Evolutionary conservation across 2,888 invertebrate genomes (phyloP).

Genomic region (Aradus depressus): DNA sequence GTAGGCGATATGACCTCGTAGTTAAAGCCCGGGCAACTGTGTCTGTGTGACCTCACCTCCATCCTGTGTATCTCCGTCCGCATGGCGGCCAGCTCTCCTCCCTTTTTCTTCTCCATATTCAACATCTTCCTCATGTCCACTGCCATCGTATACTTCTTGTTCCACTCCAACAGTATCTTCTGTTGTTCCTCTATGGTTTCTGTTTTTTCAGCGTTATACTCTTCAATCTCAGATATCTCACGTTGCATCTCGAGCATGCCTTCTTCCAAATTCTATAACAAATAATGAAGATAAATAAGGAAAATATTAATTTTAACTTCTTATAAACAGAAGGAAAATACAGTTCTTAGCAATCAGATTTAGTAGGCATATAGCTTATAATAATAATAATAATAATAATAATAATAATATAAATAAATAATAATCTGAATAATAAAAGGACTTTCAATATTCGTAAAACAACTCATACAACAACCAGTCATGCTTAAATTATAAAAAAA

Average conservation of each 20-base stretch:
- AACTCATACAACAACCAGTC: too few relatives aligned
- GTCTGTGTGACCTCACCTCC: slow-evolving; percentile 61
- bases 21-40: too few relatives aligned
- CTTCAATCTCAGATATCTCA: slow-evolving; percentile 52
- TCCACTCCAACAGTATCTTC: slow-evolving; percentile 66
- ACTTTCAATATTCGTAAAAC: too few relatives aligned
- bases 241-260: slow-evolving; percentile 54
- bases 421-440: too few relatives aligned
- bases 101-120: slow-evolving; percentile 49
- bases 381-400: too few relatives aligned
- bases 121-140: slow-evolving; percentile 59
- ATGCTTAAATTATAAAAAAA: too few relatives aligned
- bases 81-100: slow-evolving; percentile 65
- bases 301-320: background rate
- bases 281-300: background rate
- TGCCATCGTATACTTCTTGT: slow-evolving; percentile 60
- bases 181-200: slow-evolving; percentile 51
- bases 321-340: background rate
- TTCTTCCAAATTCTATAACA: slow-evolving; percentile 52
- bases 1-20: too few relatives aligned
- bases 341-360: background rate
- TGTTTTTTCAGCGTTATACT: slow-evolving; percentile 52
- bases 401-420: too few relatives aligned
- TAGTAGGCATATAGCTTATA: too few relatives aligned
- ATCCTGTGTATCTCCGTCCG: slow-evolving; percentile 71